Conservation (phyloP, 2,888 invertebrate genomes). For the Isoperla grammatica region DNA sequence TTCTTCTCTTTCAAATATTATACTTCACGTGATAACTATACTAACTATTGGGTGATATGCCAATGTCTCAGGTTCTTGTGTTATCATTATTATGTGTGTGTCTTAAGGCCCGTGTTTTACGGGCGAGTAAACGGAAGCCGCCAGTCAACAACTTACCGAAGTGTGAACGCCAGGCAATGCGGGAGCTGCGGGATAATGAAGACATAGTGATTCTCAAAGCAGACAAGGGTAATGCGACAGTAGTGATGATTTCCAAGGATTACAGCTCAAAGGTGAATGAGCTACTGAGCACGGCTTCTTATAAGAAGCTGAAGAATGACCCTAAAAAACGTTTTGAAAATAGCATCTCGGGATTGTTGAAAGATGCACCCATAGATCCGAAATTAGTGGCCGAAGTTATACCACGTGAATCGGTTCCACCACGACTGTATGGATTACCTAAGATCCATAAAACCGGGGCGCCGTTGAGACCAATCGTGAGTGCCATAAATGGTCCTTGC, state of each 20-base stretch:
- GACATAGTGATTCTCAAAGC: background rate
- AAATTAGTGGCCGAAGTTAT: background rate
- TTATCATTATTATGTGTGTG: too few species aligned
- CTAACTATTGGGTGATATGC: too few species aligned
- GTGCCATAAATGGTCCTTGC: slow-evolving; percentile 1
- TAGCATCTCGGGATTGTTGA: background rate
- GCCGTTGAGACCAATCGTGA: slow-evolving; percentile 6
- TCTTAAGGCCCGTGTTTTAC: too few species aligned
- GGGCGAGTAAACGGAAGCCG: background rate
- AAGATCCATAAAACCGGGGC: slow-evolving; percentile 4
- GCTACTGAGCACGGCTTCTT: background rate
- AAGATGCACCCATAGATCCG: background rate
- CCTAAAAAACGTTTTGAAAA: background rate
- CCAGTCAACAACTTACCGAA: background rate
- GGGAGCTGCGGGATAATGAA: background rate
- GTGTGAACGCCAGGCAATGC: background rate
- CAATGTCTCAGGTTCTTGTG: too few species aligned
- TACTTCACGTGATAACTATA: too few species aligned
- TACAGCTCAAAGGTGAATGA: slow-evolving; percentile 3
- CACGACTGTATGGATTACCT: slow-evolving; percentile 7
- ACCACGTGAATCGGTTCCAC: background rate
- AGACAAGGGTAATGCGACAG: slow-evolving; percentile 14
- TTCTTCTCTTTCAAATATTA: too few species aligned
- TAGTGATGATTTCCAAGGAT: background rate
- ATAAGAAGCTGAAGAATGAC: background rate